Evolutionary conservation across 2,888 invertebrate species (phyloP).

Genomic region (Hirtodrosophila duncani): DNA sequence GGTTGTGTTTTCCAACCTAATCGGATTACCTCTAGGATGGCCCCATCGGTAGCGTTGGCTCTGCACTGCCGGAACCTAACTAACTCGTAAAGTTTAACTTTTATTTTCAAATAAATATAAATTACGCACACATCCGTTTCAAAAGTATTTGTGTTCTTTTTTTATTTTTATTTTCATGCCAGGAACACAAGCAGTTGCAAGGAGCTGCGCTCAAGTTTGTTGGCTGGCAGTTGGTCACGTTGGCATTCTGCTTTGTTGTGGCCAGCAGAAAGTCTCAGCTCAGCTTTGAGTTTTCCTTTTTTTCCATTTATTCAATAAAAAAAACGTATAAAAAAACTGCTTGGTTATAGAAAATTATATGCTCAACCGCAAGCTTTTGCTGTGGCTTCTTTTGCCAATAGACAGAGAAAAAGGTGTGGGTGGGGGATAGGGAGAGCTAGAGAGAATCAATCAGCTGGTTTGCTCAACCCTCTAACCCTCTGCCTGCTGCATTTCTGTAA

Average conservation of each 20-base stretch:
- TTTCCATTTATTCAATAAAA: constrained; percentile 10
- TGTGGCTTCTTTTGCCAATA: constrained; percentile 55
- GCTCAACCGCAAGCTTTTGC: constrained; percentile 60
- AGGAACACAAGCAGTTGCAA: too few relatives aligned
- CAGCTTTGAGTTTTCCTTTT: constrained; percentile 32
- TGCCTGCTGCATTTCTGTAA: constrained; percentile 41
- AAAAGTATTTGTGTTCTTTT: too few relatives aligned
- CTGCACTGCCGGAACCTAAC: too few relatives aligned
- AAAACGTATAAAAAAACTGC: neutral
- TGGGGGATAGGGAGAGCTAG: too few relatives aligned
- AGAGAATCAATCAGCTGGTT: constrained; percentile 41
- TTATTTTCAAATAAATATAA: too few relatives aligned
- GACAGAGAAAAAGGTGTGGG: neutral
- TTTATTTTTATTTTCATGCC: too few relatives aligned
- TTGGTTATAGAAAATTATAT: constrained; percentile 44
- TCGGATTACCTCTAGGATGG: too few relatives aligned
- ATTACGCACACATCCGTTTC: too few relatives aligned
- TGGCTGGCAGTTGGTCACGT: constrained; percentile 15
- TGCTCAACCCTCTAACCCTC: neutral
- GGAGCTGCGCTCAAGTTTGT: constrained; percentile 16
- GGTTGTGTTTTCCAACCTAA: too few relatives aligned
- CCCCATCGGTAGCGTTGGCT: too few relatives aligned
- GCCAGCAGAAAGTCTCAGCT: constrained; percentile 22
- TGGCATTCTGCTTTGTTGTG: constrained; percentile 56
- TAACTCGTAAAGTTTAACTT: too few relatives aligned